Evolutionary conservation across 2,888 invertebrate genomes (phyloP), one percentile per base, ranked within the genome.

Genomic region (Melanargia galathea): DNA sequence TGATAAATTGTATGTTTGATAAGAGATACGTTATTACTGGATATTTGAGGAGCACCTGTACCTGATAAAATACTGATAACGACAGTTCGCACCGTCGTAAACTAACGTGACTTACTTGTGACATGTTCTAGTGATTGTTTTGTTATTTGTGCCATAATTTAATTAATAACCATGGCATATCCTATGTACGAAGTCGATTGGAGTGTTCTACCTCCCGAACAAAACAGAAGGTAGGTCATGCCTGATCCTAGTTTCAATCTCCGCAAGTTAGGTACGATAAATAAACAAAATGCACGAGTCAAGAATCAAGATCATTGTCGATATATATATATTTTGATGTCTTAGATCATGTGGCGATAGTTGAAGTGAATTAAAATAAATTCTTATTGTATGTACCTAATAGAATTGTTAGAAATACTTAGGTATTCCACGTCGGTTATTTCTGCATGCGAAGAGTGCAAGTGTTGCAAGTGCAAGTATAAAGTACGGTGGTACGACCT

Each of bases 131-230:
- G 82, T 79, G 80, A 78, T 73, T 75, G 71, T 75, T 75, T 77
- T 76, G 77, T 77, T 73, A 77, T 71, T 73, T 74, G 71, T 75
- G 73, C 72, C 20, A 35, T 77, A 22, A 40, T 64, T 63, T 78
- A 76, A 69, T 71, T 66, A 73, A 66, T 68, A 73, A 82, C 67
- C 69, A 91, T 91, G 91, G 91, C 91, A 64, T 91, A 90, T 83
- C 91, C 91, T 64, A 91, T 91, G 91, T 95, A 95, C 81, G 96
- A 96, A 84, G 93, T 95, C 64, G 96, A 97, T 82, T 96, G 96
- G 95, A 96, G 96, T 88, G 94, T 96, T 73, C 90, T 97, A 75
- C 97, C 97, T 68, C 95, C 96, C 64, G 96, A 97, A 86, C 93
- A 95, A 72, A 97, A 97, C 80, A 93, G 96, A 92, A 95, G 96